These are phyloP conservation scores for Chiloscyllium punctatum DNA, from an alignment of 2,797 vertebrate species.

Conservation along the genomic window DNA sequence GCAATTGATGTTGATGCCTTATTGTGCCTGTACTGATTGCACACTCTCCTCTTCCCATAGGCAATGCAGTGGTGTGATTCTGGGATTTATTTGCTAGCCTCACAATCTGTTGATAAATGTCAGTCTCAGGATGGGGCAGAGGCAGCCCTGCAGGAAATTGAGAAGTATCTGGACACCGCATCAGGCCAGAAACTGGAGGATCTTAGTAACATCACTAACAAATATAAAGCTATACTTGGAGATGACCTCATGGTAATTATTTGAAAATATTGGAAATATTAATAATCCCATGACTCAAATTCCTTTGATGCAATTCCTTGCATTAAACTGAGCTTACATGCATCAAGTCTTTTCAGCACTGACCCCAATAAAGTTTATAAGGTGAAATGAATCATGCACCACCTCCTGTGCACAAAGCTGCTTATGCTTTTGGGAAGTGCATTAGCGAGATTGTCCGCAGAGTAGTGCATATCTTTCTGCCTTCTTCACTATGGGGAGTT, in stretches of 20 bases:
- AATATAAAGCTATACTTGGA: slow-evolving; percentile 78
- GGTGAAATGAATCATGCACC: background rate
- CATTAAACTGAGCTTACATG: background rate
- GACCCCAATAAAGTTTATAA: too few species aligned
- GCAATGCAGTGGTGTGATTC: slow-evolving; percentile 86
- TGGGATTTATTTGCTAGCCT: slow-evolving; percentile 90
- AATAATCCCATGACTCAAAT: background rate
- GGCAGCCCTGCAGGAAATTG: slow-evolving; percentile 85
- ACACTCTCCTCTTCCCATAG: slow-evolving; percentile 50
- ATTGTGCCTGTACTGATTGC: background rate
- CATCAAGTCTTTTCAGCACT: background rate
- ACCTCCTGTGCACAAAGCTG: background rate
- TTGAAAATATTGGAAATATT: background rate
- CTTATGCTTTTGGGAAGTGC: background rate
- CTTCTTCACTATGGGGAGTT: too few species aligned
- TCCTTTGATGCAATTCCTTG: background rate
- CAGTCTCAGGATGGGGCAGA: slow-evolving; percentile 94
- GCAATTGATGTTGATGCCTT: background rate
- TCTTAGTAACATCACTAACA: slow-evolving; percentile 62
- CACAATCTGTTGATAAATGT: slow-evolving; percentile 91
- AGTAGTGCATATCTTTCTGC: too few species aligned
- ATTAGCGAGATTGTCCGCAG: too few species aligned
- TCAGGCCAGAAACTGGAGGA: slow-evolving; percentile 73
- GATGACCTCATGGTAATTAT: slow-evolving; percentile 72
- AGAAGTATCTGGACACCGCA: slow-evolving; percentile 78